Evolutionary conservation across 1,140 invertebrate genomes (phyloP).

Genomic region (Drosophila arawakana): DNA sequence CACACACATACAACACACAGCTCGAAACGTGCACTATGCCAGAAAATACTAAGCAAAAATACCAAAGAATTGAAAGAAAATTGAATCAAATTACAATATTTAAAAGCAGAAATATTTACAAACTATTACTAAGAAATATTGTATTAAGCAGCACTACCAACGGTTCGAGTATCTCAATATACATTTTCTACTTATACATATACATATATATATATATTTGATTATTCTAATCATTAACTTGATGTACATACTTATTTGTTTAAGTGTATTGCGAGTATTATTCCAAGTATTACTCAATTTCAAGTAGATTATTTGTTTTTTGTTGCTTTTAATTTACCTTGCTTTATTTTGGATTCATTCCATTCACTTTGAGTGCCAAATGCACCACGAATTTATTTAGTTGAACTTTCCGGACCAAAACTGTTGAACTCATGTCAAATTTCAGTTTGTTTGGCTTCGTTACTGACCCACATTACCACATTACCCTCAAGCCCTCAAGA

Average conservation of each 20-base stretch:
- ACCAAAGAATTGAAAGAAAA: constrained; percentile 10
- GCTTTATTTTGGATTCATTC: constrained; percentile 7
- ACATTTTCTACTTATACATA: not conserved
- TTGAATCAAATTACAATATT: not conserved
- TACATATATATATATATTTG: not conserved
- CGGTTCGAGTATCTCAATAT: not conserved
- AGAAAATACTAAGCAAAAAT: constrained; percentile 11
- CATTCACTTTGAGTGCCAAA: constrained; percentile 41
- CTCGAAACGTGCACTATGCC: not conserved
- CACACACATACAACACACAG: constrained; percentile 1
- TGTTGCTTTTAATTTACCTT: not conserved
- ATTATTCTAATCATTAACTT: not conserved
- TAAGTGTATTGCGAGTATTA: constrained; percentile 5
- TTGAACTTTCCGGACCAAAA: constrained; percentile 30
- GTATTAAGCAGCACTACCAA: not conserved
- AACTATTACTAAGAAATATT: not conserved
- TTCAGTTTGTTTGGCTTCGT: not conserved
- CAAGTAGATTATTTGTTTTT: not conserved
- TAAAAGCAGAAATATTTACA: constrained; percentile 1
- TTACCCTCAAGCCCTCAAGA: not conserved
- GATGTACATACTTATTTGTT: constrained; percentile 1
- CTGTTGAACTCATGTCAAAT: not conserved
- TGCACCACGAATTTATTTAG: constrained; percentile 23
- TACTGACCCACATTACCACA: not conserved
- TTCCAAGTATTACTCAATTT: not conserved